Base-by-base conservation (phyloP, 2,113 vertebrate genomes). In the Clarias macrocephalus region DNA sequence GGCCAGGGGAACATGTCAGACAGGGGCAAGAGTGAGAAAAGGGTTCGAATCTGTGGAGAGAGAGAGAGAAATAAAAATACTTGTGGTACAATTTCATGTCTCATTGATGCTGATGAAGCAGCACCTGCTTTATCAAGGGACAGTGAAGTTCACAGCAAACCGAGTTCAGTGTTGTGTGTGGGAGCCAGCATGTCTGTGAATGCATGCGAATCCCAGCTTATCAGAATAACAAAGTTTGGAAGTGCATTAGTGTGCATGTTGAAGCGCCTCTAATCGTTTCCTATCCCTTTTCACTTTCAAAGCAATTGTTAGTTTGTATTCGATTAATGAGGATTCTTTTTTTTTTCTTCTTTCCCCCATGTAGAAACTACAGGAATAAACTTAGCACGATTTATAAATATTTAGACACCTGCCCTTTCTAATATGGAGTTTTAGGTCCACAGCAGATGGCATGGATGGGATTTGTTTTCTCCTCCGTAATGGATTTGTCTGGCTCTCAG, bases 361-460 rank as follows among this genome's bases (percentile, higher is more conserved):
- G 90, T 88, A 79, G 89, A 93, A 92, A 93, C 21, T 91, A 90
- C 92, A 87, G 92, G 93, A 94, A 93, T 92, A 93, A 94, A 94
- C 90, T 91, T 93, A 83, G 89, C 86, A 12, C n/a, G 88, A 90
- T 90, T 94, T 91, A 92, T 95, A 95, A 95, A 95, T 94, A 95
- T 95, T 95, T 94, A 93, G 94, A 95, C 93, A 95, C 94, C 94
- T 95, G 94, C 95, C 93, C 86, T 90, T 93, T 94, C 91, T 93
- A 92, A 94, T 94, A 92, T 92, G 86, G 85, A 84, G 72, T 92
- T 91, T 86, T 91, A 48, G 85, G 86, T 68, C 91, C 92, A 83
- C 63, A 90, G 91, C 95, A 95, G 93, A 95, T 95, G 94, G 93
- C 88, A 87, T 86, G 90, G 88, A 91, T 90, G 90, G 91, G 73